Evolutionary conservation across 2,113 vertebrate genomes (phyloP).

Genomic region (Haemorhous mexicanus): DNA sequence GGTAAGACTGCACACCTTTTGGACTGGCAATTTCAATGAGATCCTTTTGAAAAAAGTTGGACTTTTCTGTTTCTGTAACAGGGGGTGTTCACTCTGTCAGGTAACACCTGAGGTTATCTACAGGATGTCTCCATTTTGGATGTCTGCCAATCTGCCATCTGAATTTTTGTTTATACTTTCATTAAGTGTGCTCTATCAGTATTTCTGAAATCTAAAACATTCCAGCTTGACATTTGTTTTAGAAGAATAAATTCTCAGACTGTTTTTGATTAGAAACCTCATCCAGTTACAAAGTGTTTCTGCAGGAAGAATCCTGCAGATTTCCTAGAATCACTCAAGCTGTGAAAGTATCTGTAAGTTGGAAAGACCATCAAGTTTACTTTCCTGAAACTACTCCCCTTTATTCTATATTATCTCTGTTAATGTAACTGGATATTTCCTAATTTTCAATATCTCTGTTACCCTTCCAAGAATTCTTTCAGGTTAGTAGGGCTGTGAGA

Average conservation of each 20-base stretch:
- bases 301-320: neutral
- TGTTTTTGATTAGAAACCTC: neutral
- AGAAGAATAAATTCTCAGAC: neutral
- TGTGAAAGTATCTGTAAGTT: neutral
- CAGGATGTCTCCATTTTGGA: neutral
- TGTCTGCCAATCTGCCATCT: neutral
- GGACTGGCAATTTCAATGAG: neutral
- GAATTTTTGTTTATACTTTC: neutral
- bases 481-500: neutral
- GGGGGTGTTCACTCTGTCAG: neutral
- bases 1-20: neutral
- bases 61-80: neutral
- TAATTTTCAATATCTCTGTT: neutral
- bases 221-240: neutral
- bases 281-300: neutral
- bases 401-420: neutral
- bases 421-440: neutral
- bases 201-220: neutral
- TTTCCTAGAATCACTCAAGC: neutral
- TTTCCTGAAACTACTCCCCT: neutral
- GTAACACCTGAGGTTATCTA: neutral
- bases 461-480: neutral
- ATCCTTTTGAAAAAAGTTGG: neutral
- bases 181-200: neutral
- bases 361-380: neutral